Evolutionary conservation across 2,797 vertebrate species (phyloP), one percentile per base, ranked within the genome.

Genomic region (Tiaroga cobitis): DNA sequence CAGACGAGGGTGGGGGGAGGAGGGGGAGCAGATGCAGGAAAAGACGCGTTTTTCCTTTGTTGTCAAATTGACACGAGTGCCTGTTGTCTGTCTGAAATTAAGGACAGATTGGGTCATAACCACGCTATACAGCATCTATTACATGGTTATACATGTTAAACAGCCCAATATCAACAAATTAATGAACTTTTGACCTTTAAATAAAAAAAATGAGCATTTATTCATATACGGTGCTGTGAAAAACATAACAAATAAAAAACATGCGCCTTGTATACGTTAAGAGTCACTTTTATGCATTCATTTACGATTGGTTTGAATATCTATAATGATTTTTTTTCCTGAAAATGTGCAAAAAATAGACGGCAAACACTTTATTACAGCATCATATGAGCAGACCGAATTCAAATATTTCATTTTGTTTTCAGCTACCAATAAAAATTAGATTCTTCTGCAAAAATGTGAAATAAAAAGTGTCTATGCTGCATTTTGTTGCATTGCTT

Each of bases 21-120:
- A 21, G 67, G 61, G 54, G 21, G 19, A 76, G 63, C n/a, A 26
- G 46, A 72, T 61, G 41, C 54, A 69, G 29, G 65, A 76, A 61
- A 34, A 77, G 82, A 19, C 37, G 68, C 29, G 19, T 34, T 70
- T 84, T 80, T 83, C 72, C 84, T 84, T 90, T 91, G 86, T 86
- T 83, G 82, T 88, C 77, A 34, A 54, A 56, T 26, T 32, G 73
- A 80, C 43, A 79, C 21, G 8, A 72, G 10, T 29, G 69, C 29
- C 15, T 80, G 41, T 73, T 65, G 67, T 61, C 54, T 85, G 39
- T 85, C 21, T 65, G 69, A 59, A 61, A 84, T 79, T 70, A 79
- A 72, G 67, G 65, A 70, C 67, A 61, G 51, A 84, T 84, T 84
- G 32, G 15, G 8, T 83, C 72, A 83, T 83, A 67, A 75, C 15